A percentile compares a stretch with the other conserved stretches of the same genome.
Evolutionary conservation across 2,888 invertebrate genomes (phyloP).

Genomic region (Pseudoips prasinana): DNA sequence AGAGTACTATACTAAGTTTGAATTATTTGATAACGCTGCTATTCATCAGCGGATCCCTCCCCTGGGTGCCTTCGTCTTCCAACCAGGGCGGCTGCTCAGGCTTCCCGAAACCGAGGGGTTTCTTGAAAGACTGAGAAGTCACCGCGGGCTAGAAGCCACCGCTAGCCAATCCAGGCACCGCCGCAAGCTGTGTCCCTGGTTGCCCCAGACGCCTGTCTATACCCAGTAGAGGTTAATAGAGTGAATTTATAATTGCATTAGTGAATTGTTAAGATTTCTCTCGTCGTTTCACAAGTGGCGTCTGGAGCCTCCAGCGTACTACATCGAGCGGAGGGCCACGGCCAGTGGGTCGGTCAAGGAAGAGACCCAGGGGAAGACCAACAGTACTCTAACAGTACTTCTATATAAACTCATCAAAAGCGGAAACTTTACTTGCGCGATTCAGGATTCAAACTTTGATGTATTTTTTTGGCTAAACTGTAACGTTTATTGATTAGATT

Average conservation of each 20-base stretch:
- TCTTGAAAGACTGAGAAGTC: background rate
- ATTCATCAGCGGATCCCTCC: slow-evolving; percentile 21
- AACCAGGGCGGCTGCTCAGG: slow-evolving; percentile 15
- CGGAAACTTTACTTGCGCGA: slow-evolving; percentile 20
- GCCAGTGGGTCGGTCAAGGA: slow-evolving; percentile 24
- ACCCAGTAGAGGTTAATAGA: slow-evolving; percentile 20
- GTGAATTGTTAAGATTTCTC: too few relatives aligned
- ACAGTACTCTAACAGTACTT: background rate
- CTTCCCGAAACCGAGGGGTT: too few relatives aligned
- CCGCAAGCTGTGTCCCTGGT: slow-evolving; percentile 14
- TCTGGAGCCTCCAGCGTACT: slow-evolving; percentile 15
- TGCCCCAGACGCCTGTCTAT: slow-evolving; percentile 10
- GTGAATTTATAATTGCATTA: background rate
- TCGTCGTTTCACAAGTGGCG: slow-evolving; percentile 3
- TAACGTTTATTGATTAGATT: too few relatives aligned
- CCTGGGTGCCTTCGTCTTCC: slow-evolving; percentile 27
- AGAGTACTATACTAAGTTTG: too few relatives aligned
- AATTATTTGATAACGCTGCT: too few relatives aligned
- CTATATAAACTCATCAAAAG: background rate
- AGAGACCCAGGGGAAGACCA: slow-evolving; percentile 27
- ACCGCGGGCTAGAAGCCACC: slow-evolving; percentile 21
- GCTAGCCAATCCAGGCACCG: slow-evolving; percentile 11
- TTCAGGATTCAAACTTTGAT: slow-evolving; percentile 6
- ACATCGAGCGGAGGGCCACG: slow-evolving; percentile 8
- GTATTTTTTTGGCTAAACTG: background rate